Evolutionary conservation across 2,888 invertebrate genomes (phyloP).

Genomic region (Lomographa bimaculata): DNA sequence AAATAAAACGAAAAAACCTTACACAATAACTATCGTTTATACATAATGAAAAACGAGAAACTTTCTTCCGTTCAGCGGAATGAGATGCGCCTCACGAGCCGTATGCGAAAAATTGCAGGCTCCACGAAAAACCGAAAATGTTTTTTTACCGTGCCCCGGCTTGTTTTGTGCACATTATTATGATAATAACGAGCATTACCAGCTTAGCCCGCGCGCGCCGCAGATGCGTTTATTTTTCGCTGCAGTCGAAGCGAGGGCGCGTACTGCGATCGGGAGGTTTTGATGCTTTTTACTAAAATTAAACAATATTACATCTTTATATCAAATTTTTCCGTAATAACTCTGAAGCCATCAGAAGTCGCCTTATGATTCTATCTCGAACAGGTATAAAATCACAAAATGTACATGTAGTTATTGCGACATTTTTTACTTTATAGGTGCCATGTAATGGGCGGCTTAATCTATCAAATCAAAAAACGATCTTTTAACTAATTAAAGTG

Average conservation of each 20-base stretch:
- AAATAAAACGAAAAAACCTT: too few relatives aligned
- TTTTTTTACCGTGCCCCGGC: conserved; percentile 44
- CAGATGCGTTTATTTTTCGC: conserved; percentile 70
- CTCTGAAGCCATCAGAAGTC: not conserved
- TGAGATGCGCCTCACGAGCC: conserved; percentile 18
- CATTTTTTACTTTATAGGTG: too few relatives aligned
- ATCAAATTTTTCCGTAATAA: not conserved
- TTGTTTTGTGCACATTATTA: conserved; percentile 66
- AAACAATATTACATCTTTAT: not conserved
- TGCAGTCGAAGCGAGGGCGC: conserved; percentile 52
- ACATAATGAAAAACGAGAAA: too few relatives aligned
- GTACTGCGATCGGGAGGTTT: conserved; percentile 38
- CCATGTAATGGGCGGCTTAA: too few relatives aligned
- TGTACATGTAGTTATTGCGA: too few relatives aligned
- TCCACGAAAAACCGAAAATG: conserved; percentile 34
- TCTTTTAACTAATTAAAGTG: too few relatives aligned
- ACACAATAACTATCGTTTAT: too few relatives aligned
- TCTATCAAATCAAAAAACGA: too few relatives aligned
- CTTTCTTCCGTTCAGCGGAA: conserved; percentile 14
- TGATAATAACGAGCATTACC: conserved; percentile 74
- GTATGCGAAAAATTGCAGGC: conserved; percentile 55
- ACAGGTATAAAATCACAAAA: too few relatives aligned
- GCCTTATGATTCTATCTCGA: too few relatives aligned
- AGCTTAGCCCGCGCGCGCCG: conserved; percentile 59
- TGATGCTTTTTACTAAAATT: conserved; percentile 32